Evolutionary conservation across 2,888 invertebrate species (phyloP), one percentile per base, ranked within the genome.

Genomic region (Coelogynopora nodosa): DNA sequence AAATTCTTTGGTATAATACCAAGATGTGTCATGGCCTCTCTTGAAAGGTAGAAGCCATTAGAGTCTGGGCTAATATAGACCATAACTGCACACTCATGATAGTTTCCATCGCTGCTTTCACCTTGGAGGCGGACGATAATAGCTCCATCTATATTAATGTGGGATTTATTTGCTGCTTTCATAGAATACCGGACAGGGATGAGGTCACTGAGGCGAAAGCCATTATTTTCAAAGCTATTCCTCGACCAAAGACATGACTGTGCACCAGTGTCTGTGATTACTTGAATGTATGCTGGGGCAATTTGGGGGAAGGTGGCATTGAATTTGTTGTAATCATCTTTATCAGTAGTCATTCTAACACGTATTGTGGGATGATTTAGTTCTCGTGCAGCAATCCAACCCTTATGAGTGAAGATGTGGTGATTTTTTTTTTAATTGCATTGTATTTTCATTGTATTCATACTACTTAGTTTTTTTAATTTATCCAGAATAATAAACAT

Each of bases 371-470:
- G 29, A 31, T 31, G 31, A 82, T 29, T 30, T 31, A 82, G 31
- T 82, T 29, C 29, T 10, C 82, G 31, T 30, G 10, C 82, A 31
- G 82, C 29, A 82, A 82, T 31, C 82, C 82, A 82, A 31, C 82
- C 82, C 30, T 31, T 29, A 82, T 82, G 29, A 82, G 82, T 82
- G 82, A 82, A 82, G 82, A 82, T 82, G 82, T 82, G 82, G 31
- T 82, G 82, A 28, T 82, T 31, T 74, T n/a, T n/a, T n/a, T n/a
- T n/a, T n/a, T n/a, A n/a, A n/a, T n/a, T n/a, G n/a, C n/a, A n/a
- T n/a, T n/a, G n/a, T n/a, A n/a, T n/a, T n/a, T n/a, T n/a, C n/a
- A n/a, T n/a, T n/a, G n/a, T n/a, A n/a, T n/a, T n/a, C n/a, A n/a
- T n/a, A n/a, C n/a, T n/a, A n/a, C n/a, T n/a, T n/a, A n/a, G n/a